Evolutionary conservation across 2,888 invertebrate genomes (phyloP).

Genomic region (Plagiodera versicolora): DNA sequence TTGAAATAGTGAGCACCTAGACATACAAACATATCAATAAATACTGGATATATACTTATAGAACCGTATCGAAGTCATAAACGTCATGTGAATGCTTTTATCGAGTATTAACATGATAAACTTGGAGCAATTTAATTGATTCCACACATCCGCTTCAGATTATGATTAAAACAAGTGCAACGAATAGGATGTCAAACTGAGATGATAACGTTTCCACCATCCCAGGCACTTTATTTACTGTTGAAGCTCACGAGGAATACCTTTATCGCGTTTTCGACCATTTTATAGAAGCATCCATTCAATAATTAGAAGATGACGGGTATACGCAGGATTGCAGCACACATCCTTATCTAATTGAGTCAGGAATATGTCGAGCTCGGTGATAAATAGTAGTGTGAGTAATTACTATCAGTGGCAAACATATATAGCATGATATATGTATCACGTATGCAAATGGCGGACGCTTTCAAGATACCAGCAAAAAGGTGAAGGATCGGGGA

Average conservation of each 20-base stretch:
- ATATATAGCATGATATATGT: constrained; percentile 33
- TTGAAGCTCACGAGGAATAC: constrained; percentile 1
- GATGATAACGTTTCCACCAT: constrained; percentile 8
- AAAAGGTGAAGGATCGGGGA: constrained; percentile 24
- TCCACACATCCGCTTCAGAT: constrained; percentile 7
- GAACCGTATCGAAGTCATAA: neutral
- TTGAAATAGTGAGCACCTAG: too few species aligned
- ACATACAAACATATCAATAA: too few species aligned
- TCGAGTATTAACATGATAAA: neutral
- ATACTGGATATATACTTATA: too few species aligned
- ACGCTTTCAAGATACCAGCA: constrained; percentile 19
- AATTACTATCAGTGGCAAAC: constrained; percentile 36
- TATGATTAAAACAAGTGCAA: constrained; percentile 1
- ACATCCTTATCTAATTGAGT: constrained; percentile 35
- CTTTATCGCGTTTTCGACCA: constrained; percentile 13
- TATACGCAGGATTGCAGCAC: constrained; percentile 26
- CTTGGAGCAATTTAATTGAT: neutral
- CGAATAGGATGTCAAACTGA: constrained; percentile 12
- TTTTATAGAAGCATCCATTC: constrained; percentile 23
- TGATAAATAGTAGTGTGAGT: constrained; percentile 34
- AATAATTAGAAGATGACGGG: constrained; percentile 33
- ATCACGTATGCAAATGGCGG: constrained; percentile 30
- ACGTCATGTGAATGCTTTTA: neutral
- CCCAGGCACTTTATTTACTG: constrained; percentile 11
- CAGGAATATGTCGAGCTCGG: constrained; percentile 32